Evolutionary conservation across 2,113 vertebrate genomes (phyloP), one percentile per base, ranked within the genome.

Genomic region (Cairina moschata): DNA sequence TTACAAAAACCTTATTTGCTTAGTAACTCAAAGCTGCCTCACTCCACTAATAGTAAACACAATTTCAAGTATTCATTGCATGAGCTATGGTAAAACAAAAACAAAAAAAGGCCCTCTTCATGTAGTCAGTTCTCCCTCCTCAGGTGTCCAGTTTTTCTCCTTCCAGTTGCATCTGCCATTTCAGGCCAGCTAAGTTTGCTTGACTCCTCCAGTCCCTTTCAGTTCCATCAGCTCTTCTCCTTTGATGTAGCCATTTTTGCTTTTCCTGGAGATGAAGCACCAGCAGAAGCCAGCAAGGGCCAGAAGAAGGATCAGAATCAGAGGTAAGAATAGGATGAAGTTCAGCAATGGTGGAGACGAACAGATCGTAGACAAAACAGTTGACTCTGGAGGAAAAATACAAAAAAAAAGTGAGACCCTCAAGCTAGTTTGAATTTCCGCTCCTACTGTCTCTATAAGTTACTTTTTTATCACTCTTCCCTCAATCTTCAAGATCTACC

Each of bases 341-440:
- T 97, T 83, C 93, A 98, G 67, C 13, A 98, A 72, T 17, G 63
- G 32, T 46, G 84, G 25, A 1, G 97, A 97, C 5, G 97, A 97
- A 60, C 97, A 98, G 90, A 98, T 95, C 85, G 86, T 92, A 65
- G 96, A 96, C 40, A 79, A 56, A 82, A 96, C 58, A 2, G 96
- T 95, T 80, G 94, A 38, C 38, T 96, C 98, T 98, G 83, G 28
- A 77, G 34, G 68, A 32, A 84, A 42, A 77, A 46, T 8, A 10
- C 20, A n/a, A 62, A 25, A 29, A 44, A 50, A 38, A 10, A 15
- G 13, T 82, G 69, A 95, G 60, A 2, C 32, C 4, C n/a, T 40
- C 71, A 54, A 71, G 81, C 16, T 18, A 36, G 34, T 92, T 31
- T 46, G n/a, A 81, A 31, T 74, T 83, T 50, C 23, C 13, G 40